A percentile compares a stretch with the other conserved stretches of the same genome.
phyloP scores from a whole-genome alignment of 2,888 invertebrate genomes.

The Oscheius sp. region DNA sequence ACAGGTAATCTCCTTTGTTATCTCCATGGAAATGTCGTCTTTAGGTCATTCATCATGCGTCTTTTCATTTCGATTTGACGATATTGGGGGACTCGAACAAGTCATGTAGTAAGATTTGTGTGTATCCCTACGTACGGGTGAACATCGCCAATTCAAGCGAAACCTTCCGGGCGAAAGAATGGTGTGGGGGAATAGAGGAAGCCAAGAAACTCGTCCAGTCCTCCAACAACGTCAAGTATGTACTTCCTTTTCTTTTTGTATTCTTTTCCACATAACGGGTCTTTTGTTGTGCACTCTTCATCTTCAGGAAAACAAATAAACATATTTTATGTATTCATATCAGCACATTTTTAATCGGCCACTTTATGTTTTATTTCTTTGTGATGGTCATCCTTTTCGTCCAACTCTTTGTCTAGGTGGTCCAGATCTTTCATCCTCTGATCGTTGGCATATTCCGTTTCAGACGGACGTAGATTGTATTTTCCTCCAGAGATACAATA shows the following conservation, averaged over 20 bases:
- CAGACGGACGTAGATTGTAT: constrained; percentile 41
- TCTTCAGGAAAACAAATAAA: too few relatives aligned
- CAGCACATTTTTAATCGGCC: not conserved
- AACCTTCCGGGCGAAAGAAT: constrained; percentile 58
- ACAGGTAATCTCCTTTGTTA: too few relatives aligned
- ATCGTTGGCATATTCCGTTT: constrained; percentile 19
- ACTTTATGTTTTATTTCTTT: constrained; percentile 25
- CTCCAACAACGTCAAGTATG: not conserved
- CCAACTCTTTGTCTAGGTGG: constrained; percentile 45
- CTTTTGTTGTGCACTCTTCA: too few relatives aligned
- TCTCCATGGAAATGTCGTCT: not conserved
- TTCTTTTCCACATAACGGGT: too few relatives aligned
- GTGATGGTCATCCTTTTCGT: constrained; percentile 41
- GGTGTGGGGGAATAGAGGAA: constrained; percentile 63
- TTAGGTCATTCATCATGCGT: constrained; percentile 49
- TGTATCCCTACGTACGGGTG: constrained; percentile 65
- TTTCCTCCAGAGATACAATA: constrained; percentile 46
- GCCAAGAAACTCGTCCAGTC: constrained; percentile 42
- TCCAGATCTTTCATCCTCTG: constrained; percentile 39
- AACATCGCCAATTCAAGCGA: constrained; percentile 38
- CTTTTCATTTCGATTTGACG: constrained; percentile 54
- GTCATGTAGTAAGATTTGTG: constrained; percentile 48
- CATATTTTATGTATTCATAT: too few relatives aligned
- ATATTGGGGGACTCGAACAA: constrained; percentile 39
- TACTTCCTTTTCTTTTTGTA: too few relatives aligned